Conservation (phyloP, 1,140 invertebrate genomes). For the Anastrepha obliqua region DNA sequence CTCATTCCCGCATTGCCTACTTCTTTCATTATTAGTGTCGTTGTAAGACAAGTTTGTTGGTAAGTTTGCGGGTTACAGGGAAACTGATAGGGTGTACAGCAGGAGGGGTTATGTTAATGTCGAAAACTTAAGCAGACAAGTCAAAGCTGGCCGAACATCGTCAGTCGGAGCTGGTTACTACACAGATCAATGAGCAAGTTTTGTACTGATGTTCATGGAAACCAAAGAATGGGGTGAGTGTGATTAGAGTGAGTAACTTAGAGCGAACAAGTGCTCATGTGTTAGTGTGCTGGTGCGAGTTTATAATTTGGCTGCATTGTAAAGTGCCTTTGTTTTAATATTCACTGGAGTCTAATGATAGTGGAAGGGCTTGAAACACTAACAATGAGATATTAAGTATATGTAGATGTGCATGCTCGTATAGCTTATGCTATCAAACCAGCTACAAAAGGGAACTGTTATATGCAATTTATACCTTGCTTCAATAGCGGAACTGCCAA, state of each 20-base stretch:
- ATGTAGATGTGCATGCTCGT: neutral
- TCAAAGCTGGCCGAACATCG: constrained; percentile 52
- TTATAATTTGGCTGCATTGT: constrained; percentile 49
- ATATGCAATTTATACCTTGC: too few relatives aligned
- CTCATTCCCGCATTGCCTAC: neutral
- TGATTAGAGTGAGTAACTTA: neutral
- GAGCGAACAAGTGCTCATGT: neutral
- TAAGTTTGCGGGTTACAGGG: neutral
- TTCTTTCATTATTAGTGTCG: constrained; percentile 9
- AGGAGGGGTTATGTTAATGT: constrained; percentile 50
- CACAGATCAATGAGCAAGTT: constrained; percentile 12
- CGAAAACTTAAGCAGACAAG: constrained; percentile 52
- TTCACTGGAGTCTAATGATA: constrained; percentile 50
- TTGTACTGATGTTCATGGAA: neutral
- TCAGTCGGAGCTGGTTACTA: neutral
- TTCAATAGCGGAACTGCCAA: too few relatives aligned
- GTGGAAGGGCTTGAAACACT: neutral
- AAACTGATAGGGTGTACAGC: neutral
- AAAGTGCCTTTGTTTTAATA: constrained; percentile 43
- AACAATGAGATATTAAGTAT: constrained; percentile 1
- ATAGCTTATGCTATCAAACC: neutral
- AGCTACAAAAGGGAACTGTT: neutral
- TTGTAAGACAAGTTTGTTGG: constrained; percentile 15
- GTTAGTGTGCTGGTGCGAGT: constrained; percentile 29
- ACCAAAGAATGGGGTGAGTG: neutral